A percentile compares a stretch with the other conserved stretches of the same genome.
phyloP scores from a whole-genome alignment of 2,113 vertebrate species.

The Strix uralensis region DNA sequence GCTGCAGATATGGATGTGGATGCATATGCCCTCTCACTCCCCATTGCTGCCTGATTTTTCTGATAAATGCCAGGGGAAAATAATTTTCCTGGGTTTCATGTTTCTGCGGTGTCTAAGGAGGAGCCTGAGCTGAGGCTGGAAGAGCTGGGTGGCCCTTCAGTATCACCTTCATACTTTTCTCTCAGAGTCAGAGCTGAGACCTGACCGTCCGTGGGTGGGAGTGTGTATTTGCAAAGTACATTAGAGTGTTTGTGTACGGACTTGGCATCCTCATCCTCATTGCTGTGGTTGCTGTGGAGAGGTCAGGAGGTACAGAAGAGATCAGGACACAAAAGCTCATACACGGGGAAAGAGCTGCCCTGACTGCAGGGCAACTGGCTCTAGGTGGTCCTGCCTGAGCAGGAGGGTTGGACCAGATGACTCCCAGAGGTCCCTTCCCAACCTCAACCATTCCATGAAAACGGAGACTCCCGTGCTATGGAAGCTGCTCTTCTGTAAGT shows the following conservation, averaged over 20 bases:
- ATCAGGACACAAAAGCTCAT: background rate
- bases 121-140: background rate
- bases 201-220: background rate
- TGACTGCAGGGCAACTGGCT: fast-evolving
- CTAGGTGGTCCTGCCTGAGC: background rate
- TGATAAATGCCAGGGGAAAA: background rate
- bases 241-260: background rate
- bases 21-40: background rate
- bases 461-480: fast-evolving
- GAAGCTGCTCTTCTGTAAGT: background rate
- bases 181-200: background rate
- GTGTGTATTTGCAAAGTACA: background rate
- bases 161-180: background rate
- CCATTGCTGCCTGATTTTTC: background rate
- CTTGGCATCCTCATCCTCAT: background rate
- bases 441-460: background rate
- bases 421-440: background rate
- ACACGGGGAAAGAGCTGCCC: background rate
- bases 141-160: background rate
- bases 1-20: background rate
- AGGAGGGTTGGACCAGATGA: background rate
- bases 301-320: background rate
- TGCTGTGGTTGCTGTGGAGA: background rate
- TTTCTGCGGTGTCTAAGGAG: background rate
- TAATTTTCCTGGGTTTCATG: background rate